phyloP scores from a whole-genome alignment of 2,797 vertebrate species.

The Iguana delicatissima region DNA sequence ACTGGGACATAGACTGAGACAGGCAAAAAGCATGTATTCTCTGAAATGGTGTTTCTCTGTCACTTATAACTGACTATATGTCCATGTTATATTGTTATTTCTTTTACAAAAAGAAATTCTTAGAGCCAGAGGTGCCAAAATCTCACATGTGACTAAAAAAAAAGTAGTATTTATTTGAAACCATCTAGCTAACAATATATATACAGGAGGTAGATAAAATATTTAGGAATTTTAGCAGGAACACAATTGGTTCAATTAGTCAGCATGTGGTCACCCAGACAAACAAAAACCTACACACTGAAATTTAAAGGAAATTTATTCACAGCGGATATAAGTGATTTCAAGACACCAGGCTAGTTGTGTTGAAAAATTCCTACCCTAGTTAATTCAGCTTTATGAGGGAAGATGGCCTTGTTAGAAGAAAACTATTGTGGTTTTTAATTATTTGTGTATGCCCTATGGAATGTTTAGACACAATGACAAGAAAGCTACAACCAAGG shows the following conservation, averaged over 20 bases:
- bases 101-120: background rate
- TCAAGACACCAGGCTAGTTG: background rate
- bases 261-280: background rate
- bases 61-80: background rate
- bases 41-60: background rate
- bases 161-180: background rate
- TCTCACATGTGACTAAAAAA: background rate
- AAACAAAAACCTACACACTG: background rate
- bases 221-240: background rate
- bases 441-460: background rate
- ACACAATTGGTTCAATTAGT: background rate
- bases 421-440: background rate
- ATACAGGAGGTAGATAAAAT: too few relatives aligned
- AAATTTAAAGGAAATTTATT: background rate
- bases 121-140: background rate
- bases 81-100: too few relatives aligned
- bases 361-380: background rate
- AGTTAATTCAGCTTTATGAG: background rate
- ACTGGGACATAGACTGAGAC: background rate
- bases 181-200: background rate
- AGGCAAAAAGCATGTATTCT: background rate
- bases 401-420: background rate
- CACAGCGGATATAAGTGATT: background rate
- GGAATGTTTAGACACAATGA: background rate
- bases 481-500: background rate